Percentiles rank a stretch among this genome's conserved stretches.
Evolutionary conservation across 2,888 invertebrate genomes (phyloP).

Genomic region (Gryllus longicercus): DNA sequence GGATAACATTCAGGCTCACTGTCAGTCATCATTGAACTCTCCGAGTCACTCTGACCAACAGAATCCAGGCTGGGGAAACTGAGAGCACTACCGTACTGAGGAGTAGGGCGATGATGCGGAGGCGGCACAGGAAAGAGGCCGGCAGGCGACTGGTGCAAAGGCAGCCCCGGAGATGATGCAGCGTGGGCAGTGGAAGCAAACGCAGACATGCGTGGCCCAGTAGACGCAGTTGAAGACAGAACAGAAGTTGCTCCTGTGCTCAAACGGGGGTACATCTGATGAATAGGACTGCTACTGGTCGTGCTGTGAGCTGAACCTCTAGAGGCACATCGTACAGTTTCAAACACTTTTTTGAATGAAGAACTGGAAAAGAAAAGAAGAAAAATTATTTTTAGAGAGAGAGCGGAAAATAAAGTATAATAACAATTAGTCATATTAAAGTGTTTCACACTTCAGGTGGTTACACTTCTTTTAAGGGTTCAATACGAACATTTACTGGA

Average conservation of each 20-base stretch:
- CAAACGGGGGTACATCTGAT: slow-evolving; percentile 42
- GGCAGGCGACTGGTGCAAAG: slow-evolving; percentile 4
- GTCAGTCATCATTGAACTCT: slow-evolving; percentile 54
- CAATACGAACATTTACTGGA: no score
- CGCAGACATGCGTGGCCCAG: slow-evolving; percentile 34
- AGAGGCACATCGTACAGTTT: slow-evolving; percentile 81
- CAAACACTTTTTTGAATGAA: slow-evolving; percentile 84
- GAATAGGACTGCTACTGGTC: slow-evolving; percentile 56
- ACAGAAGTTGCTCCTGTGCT: slow-evolving; percentile 26
- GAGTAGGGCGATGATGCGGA: slow-evolving; percentile 6
- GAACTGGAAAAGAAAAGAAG: slow-evolving; percentile 54
- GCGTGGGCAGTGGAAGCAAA: neutral
- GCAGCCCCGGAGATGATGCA: neutral
- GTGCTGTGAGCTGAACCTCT: slow-evolving; percentile 51
- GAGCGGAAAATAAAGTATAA: no score
- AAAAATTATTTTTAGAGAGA: neutral
- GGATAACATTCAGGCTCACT: slow-evolving; percentile 45
- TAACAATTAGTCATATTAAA: no score
- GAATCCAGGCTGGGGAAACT: slow-evolving; percentile 49
- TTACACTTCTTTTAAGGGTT: no score
- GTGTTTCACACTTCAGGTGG: no score
- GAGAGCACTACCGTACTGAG: slow-evolving; percentile 32
- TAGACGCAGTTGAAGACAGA: slow-evolving; percentile 26
- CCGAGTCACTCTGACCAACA: slow-evolving; percentile 55
- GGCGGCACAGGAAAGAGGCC: slow-evolving; percentile 19